Evolutionary conservation across 2,797 vertebrate species (phyloP), one percentile per base, ranked within the genome.

Genomic region (Rallus crepitans): DNA sequence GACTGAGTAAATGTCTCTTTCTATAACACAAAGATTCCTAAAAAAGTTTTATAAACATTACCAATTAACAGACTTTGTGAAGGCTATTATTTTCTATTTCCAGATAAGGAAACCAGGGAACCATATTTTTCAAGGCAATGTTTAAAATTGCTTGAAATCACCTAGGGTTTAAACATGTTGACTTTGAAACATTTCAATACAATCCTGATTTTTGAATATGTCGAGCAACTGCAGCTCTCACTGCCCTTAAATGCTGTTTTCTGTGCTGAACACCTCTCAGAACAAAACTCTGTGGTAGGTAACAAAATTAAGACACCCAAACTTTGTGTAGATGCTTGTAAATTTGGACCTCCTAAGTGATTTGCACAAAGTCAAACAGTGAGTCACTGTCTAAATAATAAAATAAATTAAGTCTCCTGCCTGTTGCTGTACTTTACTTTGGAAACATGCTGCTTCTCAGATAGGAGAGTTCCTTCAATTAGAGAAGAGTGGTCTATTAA

Each of bases 281-380:
- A 93, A 82, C 25, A 90, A 94, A 87, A 64, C 15, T 65, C 63
- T 1, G 2, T 10, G 20, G 42, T 42, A 89, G 39, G 56, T 53
- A 63, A 79, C 31, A 87, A 89, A 96, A 85, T 30, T 28, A 89
- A 87, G 81, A 82, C 63, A 82, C 10, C 27, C 20, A 87, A 85
- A 92, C 35, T 90, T 87, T 17, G 33, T 60, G 13, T 56, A 90
- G 13, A 33, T 45, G 8, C 35, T 77, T 48, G 35, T 70, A 87
- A 89, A 85, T 87, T 69, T 89, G 86, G 57, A 63, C 23, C 14
- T 94, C 31, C 72, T 68, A 57, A 89, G 79, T 82, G 45, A 89
- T 91, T 93, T 92, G 64, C 15, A n/a, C 37, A 12, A 85, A 94
- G 45, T 76, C 78, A 87, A 95, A 92, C 48, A 64, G 25, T 39